phyloP scores from a whole-genome alignment of 2,888 invertebrate species.

The Euzetes globulus region DNA sequence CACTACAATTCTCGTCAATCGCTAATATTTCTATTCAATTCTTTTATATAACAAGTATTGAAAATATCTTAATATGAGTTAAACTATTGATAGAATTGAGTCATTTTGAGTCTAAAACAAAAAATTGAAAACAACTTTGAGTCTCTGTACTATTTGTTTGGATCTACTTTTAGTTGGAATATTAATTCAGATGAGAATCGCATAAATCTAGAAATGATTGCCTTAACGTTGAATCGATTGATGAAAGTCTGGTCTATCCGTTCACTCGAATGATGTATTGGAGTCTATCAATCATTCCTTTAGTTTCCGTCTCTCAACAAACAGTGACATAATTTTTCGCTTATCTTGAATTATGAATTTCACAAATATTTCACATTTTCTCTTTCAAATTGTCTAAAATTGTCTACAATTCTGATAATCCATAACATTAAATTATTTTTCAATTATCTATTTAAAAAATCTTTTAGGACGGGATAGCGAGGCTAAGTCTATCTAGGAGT shows the following conservation, averaged over 20 bases:
- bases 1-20: neutral
- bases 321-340: neutral
- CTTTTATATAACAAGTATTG: too few relatives aligned
- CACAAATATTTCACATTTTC: neutral
- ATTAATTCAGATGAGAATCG: neutral
- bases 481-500: too few relatives aligned
- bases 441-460: too few relatives aligned
- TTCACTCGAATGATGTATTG: neutral
- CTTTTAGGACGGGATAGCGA: too few relatives aligned
- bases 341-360: neutral
- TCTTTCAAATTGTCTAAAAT: neutral
- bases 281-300: conserved; percentile 12
- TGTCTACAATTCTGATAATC: neutral
- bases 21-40: neutral
- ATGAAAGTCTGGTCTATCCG: neutral
- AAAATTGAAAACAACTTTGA: neutral
- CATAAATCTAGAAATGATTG: conserved; percentile 18
- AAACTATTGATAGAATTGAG: too few relatives aligned
- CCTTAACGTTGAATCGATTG: neutral
- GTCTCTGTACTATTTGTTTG: neutral
- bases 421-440: too few relatives aligned
- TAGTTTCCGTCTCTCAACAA: conserved; percentile 11
- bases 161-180: neutral
- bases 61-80: too few relatives aligned
- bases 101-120: too few relatives aligned